These are phyloP conservation scores for Sternarchorhynchus goeldii DNA, from an alignment of 2,797 vertebrate genomes.

Conservation along the genomic window DNA sequence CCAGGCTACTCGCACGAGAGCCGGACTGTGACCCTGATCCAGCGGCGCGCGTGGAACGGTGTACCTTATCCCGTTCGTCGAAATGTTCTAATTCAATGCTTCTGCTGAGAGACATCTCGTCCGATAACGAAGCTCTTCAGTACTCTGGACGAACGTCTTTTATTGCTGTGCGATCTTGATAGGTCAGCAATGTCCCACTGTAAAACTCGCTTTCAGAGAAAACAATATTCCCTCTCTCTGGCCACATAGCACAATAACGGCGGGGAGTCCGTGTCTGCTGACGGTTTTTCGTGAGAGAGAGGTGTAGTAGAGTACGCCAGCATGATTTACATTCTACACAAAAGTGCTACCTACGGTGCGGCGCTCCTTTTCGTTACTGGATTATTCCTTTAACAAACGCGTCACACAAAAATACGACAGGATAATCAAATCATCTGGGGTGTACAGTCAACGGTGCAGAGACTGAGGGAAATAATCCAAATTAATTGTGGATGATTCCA, in stretches of 20 bases:
- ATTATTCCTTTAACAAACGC: slow-evolving; percentile 19
- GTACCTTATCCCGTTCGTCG: slow-evolving; percentile 88
- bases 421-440: neutral
- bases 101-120: slow-evolving; percentile 75
- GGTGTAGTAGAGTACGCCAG: neutral
- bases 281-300: slow-evolving; percentile 2
- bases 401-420: neutral
- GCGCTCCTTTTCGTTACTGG: neutral
- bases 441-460: neutral
- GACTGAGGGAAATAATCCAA: slow-evolving; percentile 22
- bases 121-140: neutral
- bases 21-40: slow-evolving; percentile 76
- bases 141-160: neutral
- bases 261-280: neutral
- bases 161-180: neutral
- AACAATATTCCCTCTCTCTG: too few relatives aligned
- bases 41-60: slow-evolving; percentile 70
- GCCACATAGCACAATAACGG: too few relatives aligned
- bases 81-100: slow-evolving; percentile 95
- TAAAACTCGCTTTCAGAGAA: slow-evolving; percentile 6
- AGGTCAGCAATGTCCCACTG: neutral
- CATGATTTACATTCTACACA: slow-evolving; percentile 47
- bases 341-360: slow-evolving; percentile 15
- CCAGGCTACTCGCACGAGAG: slow-evolving; percentile 88
- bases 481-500: neutral